Conservation (phyloP, 2,888 invertebrate genomes). For the Lapara coniferarum region DNA sequence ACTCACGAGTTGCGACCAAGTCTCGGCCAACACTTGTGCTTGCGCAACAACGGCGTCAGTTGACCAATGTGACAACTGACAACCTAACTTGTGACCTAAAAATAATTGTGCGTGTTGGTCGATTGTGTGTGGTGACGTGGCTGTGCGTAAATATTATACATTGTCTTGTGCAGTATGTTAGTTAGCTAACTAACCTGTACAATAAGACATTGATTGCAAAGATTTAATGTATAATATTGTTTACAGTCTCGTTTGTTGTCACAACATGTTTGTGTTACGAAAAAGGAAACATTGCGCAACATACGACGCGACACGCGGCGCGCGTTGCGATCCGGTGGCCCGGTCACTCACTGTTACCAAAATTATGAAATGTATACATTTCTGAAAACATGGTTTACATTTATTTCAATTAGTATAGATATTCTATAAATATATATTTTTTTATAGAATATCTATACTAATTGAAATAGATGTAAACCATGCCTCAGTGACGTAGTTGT, state of each 20-base stretch:
- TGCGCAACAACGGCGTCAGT: constrained; percentile 56
- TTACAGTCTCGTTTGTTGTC: not conserved
- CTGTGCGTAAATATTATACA: constrained; percentile 23
- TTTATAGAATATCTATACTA: too few species aligned
- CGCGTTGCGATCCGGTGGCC: constrained; percentile 30
- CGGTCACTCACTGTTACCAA: constrained; percentile 30
- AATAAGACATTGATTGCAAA: constrained; percentile 15
- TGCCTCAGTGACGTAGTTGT: too few species aligned
- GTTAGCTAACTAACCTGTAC: not conserved
- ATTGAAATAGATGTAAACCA: too few species aligned
- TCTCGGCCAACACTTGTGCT: constrained; percentile 43
- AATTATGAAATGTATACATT: constrained; percentile 2
- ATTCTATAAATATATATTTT: too few species aligned
- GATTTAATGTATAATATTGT: constrained; percentile 12
- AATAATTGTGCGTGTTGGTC: constrained; percentile 47
- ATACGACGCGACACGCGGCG: constrained; percentile 22
- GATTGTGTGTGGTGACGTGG: constrained; percentile 52
- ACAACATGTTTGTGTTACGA: constrained; percentile 14
- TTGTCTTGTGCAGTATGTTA: constrained; percentile 6
- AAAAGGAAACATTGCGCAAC: constrained; percentile 38
- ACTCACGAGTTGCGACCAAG: constrained; percentile 29
- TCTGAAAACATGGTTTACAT: not conserved
- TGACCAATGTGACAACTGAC: constrained; percentile 53
- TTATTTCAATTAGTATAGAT: too few species aligned
- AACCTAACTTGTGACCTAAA: constrained; percentile 38